Evolutionary conservation across 2,888 invertebrate species (phyloP).

Genomic region (Synergus gifuensis): DNA sequence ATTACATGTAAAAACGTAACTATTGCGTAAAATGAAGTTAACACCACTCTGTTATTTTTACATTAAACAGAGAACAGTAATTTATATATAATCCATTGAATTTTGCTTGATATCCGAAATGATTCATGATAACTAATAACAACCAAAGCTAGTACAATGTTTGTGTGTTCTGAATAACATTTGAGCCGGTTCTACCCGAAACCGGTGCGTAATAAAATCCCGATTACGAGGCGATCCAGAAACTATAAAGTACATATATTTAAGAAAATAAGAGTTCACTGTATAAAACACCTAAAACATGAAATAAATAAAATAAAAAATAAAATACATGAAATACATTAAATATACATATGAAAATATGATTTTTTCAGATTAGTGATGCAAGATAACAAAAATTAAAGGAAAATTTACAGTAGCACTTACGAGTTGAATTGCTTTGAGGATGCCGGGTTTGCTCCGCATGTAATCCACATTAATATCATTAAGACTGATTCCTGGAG

Average conservation of each 20-base stretch:
- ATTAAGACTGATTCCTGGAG: constrained; percentile 87
- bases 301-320: background rate
- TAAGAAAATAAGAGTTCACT: background rate
- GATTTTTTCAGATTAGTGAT: too few species aligned
- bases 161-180: background rate
- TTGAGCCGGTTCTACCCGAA: too few species aligned
- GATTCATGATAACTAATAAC: background rate
- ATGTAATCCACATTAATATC: constrained; percentile 89
- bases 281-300: background rate
- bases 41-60: background rate
- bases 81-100: too few species aligned
- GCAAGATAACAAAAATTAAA: background rate
- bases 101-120: background rate
- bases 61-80: too few species aligned
- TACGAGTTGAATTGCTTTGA: constrained; percentile 91
- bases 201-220: too few species aligned
- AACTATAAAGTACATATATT: too few species aligned
- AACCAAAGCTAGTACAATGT: background rate
- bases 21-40: background rate
- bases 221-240: too few species aligned
- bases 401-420: constrained; percentile 74
- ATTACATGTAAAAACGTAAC: background rate
- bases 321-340: background rate
- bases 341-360: too few species aligned
- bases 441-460: constrained; percentile 88